Evolutionary conservation across 2,113 vertebrate species (phyloP).

Genomic region (Galemys pyrenaicus): DNA sequence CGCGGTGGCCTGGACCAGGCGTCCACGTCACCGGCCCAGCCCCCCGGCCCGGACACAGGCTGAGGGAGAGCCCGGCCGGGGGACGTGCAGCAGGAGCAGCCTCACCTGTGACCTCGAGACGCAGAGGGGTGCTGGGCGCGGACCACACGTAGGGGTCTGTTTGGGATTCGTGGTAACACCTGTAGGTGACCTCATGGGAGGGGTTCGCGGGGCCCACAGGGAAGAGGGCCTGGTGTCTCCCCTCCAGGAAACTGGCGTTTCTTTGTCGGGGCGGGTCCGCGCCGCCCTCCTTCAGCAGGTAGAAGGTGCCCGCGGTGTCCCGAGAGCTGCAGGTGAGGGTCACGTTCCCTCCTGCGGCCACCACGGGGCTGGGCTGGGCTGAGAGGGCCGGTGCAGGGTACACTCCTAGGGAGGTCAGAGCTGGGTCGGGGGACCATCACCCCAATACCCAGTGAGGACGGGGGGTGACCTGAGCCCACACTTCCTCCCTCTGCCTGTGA

Average conservation of each 20-base stretch:
- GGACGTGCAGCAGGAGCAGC: no score
- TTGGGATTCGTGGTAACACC: background rate
- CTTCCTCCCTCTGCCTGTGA: background rate
- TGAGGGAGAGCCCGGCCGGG: no score
- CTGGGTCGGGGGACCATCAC: background rate
- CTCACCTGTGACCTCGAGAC: conserved; percentile 40
- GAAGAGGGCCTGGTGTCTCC: fast-evolving
- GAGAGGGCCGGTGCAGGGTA: background rate
- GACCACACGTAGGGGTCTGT: background rate
- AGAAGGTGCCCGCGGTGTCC: fast-evolving
- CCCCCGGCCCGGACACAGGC: no score
- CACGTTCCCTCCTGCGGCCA: background rate
- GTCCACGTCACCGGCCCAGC: fast-evolving
- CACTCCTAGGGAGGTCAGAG: background rate
- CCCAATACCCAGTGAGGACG: no score
- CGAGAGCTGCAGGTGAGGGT: background rate
- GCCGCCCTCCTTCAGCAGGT: background rate
- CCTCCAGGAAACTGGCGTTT: fast-evolving
- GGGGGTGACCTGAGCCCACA: background rate
- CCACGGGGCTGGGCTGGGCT: background rate
- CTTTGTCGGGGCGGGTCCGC: fast-evolving
- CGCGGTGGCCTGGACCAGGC: background rate
- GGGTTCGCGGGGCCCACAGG: fast-evolving
- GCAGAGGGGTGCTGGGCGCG: background rate
- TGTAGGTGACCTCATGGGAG: background rate